These are phyloP conservation scores for Tricholaema leucomelas DNA, from an alignment of 2,113 vertebrate species.

Conservation along the genomic window DNA sequence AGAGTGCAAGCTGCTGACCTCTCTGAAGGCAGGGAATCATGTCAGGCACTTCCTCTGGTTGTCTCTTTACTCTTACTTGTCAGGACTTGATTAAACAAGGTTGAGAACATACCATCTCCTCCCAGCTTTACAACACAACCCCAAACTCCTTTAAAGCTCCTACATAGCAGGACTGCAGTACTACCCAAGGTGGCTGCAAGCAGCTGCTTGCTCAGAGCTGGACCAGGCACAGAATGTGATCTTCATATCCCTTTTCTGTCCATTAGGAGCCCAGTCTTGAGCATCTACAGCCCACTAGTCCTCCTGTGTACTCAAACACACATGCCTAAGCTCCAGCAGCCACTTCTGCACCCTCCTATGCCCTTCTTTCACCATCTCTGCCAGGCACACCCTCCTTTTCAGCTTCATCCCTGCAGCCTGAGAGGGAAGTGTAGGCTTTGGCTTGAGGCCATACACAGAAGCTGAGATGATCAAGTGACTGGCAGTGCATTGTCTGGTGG, in stretches of 20 bases:
- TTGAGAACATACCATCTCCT: not conserved
- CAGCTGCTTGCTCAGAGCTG: not conserved
- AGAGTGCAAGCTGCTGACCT: not conserved
- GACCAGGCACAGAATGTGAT: not conserved
- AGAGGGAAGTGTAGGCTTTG: not conserved
- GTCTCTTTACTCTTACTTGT: not conserved
- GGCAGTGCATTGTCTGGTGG: not conserved
- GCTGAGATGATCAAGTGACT: not conserved
- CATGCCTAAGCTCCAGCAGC: not conserved
- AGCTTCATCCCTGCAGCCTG: not conserved
- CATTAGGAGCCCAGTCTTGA: not conserved
- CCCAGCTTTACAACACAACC: not conserved
- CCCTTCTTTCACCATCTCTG: not conserved
- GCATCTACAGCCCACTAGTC: not conserved
- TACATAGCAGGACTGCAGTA: not conserved
- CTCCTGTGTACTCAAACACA: not conserved
- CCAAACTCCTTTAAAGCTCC: not conserved
- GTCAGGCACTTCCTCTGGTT: not conserved
- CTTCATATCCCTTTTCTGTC: not conserved
- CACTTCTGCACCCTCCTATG: not conserved
- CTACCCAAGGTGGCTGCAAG: accelerated
- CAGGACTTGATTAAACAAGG: not conserved
- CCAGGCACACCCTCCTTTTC: not conserved
- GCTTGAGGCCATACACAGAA: not conserved
- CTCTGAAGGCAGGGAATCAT: not conserved